Evolutionary conservation across 2,113 vertebrate species (phyloP).

Genomic region (Podilymbus podiceps): DNA sequence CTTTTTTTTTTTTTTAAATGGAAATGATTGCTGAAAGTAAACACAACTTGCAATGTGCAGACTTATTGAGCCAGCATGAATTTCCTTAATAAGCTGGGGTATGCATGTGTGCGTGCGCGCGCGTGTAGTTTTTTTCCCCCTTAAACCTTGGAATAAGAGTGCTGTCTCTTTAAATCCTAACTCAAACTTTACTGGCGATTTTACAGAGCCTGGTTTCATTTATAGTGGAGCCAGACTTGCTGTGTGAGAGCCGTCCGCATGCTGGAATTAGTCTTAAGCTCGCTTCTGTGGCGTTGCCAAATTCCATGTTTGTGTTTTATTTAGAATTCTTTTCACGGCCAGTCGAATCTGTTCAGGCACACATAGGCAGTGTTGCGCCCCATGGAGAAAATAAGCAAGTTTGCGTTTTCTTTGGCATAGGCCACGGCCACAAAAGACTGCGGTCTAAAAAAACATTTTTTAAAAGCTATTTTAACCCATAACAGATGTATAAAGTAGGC

Average conservation of each 20-base stretch:
- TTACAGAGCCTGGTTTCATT: constrained; percentile 92
- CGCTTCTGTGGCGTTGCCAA: constrained; percentile 85
- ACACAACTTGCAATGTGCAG: constrained; percentile 61
- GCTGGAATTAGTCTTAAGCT: constrained; percentile 87
- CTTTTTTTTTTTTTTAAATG: constrained; percentile 24
- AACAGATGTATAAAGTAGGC: constrained; percentile 85
- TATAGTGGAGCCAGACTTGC: constrained; percentile 90
- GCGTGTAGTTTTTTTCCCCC: background rate
- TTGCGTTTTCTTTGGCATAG: constrained; percentile 84
- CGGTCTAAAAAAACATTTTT: constrained; percentile 81
- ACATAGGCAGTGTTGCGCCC: constrained; percentile 82
- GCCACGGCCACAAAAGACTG: constrained; percentile 82
- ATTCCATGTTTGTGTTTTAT: constrained; percentile 89
- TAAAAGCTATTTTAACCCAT: constrained; percentile 86
- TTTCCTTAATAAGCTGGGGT: constrained; percentile 52
- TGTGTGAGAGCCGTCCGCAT: constrained; percentile 84
- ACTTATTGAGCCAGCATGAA: constrained; percentile 63
- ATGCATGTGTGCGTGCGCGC: background rate
- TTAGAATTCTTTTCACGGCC: constrained; percentile 88
- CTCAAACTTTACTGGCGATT: constrained; percentile 86
- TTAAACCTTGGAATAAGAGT: constrained; percentile 52
- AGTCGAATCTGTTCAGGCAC: constrained; percentile 83
- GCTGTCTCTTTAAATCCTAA: constrained; percentile 83
- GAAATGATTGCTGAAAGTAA: constrained; percentile 63
- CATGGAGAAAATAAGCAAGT: constrained; percentile 85